Percentiles rank a stretch among this genome's conserved stretches.
Evolutionary conservation across 2,888 invertebrate species (phyloP).

Genomic region (Brachylomia viminalis): DNA sequence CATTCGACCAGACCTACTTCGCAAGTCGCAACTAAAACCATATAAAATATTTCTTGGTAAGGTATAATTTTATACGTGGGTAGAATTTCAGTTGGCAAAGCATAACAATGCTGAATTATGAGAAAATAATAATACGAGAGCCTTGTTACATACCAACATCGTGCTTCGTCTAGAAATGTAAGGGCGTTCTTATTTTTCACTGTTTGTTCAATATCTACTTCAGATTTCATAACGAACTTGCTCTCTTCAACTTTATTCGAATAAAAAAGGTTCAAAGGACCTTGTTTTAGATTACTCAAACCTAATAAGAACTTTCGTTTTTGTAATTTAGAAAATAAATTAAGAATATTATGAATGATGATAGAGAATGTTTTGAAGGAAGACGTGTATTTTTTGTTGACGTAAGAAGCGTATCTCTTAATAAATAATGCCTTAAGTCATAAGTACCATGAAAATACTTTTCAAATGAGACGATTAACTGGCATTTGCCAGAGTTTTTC

Average conservation of each 20-base stretch:
- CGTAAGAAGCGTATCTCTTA: not conserved
- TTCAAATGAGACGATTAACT: not conserved
- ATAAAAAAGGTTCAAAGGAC: slow-evolving; percentile 45
- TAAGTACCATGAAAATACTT: not conserved
- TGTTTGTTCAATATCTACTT: slow-evolving; percentile 5
- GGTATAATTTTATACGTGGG: slow-evolving; percentile 77
- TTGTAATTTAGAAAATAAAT: slow-evolving; percentile 45
- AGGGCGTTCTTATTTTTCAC: slow-evolving; percentile 28
- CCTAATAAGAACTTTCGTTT: slow-evolving; percentile 50
- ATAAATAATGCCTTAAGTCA: slow-evolving; percentile 1
- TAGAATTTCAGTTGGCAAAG: slow-evolving; percentile 69
- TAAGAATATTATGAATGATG: slow-evolving; percentile 39
- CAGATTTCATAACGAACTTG: slow-evolving; percentile 41
- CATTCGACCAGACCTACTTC: slow-evolving; percentile 31
- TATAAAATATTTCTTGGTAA: slow-evolving; percentile 65
- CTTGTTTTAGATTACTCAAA: slow-evolving; percentile 39
- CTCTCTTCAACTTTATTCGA: slow-evolving; percentile 16
- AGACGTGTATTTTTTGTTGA: not conserved
- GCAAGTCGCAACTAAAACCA: slow-evolving; percentile 47
- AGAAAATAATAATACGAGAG: slow-evolving; percentile 66
- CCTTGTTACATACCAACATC: slow-evolving; percentile 21
- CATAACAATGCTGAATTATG: slow-evolving; percentile 70
- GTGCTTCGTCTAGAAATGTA: slow-evolving; percentile 9
- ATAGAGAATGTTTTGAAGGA: slow-evolving; percentile 20
- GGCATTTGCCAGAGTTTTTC: not conserved